phyloP scores from a whole-genome alignment of 2,888 invertebrate genomes.

The Diachrysia chrysitis region DNA sequence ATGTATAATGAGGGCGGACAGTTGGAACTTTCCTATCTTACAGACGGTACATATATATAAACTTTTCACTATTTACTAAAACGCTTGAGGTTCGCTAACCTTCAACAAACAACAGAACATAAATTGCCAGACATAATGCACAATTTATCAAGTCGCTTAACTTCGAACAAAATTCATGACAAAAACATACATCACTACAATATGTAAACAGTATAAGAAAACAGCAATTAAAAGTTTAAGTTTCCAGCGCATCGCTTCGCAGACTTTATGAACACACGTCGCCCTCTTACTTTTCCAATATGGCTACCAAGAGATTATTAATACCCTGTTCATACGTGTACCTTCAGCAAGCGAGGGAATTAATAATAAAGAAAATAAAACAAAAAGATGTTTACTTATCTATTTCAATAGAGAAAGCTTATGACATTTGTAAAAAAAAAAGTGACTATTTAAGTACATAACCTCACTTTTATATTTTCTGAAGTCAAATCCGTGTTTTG shows the following conservation, averaged over 20 bases:
- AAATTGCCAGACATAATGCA: background rate
- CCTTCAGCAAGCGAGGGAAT: background rate
- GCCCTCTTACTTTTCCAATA: conserved; percentile 28
- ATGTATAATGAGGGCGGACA: no score
- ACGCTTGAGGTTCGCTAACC: background rate
- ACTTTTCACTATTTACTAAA: background rate
- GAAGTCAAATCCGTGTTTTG: conserved; percentile 9
- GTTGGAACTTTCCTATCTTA: no score
- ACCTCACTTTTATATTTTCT: background rate
- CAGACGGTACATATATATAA: background rate
- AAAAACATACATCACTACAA: conserved; percentile 15
- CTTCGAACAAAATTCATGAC: background rate
- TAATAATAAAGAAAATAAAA: background rate
- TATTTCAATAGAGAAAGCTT: no score
- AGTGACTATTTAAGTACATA: background rate
- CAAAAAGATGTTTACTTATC: no score
- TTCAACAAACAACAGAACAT: background rate
- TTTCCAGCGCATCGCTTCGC: conserved; percentile 12
- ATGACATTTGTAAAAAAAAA: no score
- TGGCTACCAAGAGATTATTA: conserved; percentile 21
- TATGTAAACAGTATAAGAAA: conserved; percentile 9
- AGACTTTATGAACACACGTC: conserved; percentile 2
- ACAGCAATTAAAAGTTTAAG: conserved; percentile 41
- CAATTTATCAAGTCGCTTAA: background rate
- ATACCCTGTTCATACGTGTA: background rate